Percentiles rank a stretch among this genome's conserved stretches.
phyloP scores from a whole-genome alignment of 2,797 vertebrate genomes.

The Tenualosa ilisha region DNA sequence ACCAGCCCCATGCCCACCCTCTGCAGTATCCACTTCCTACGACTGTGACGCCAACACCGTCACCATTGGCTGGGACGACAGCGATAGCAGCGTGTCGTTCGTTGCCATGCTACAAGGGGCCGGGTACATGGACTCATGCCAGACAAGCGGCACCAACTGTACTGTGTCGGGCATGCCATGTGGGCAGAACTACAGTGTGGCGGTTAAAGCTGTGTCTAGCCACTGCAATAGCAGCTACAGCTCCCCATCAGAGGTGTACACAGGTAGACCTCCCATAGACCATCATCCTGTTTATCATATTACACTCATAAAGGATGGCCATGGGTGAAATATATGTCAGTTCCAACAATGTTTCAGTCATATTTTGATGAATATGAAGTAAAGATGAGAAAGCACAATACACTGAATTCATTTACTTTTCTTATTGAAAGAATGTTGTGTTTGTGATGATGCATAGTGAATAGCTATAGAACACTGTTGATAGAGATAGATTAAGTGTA shows the following conservation, averaged over 20 bases:
- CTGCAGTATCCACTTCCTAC: not conserved
- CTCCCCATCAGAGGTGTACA: not conserved
- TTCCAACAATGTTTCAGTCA: too few species aligned
- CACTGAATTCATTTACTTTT: too few species aligned
- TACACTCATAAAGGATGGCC: too few species aligned
- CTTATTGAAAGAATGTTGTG: too few species aligned
- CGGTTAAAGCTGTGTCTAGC: constrained; percentile 60
- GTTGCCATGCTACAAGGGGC: not conserved
- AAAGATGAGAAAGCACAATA: too few species aligned
- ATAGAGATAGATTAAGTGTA: too few species aligned
- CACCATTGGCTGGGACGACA: not conserved
- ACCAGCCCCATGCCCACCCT: not conserved
- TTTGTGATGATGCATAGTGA: too few species aligned
- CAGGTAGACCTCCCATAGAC: not conserved
- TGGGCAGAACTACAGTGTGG: constrained; percentile 55
- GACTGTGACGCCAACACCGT: not conserved
- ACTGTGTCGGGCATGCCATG: not conserved
- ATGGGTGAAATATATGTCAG: too few species aligned
- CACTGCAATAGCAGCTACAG: constrained; percentile 56
- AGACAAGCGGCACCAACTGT: not conserved
- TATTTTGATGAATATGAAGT: too few species aligned
- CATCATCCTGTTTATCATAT: too few species aligned
- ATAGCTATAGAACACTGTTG: too few species aligned
- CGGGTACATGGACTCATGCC: not conserved
- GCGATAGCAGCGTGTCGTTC: not conserved